phyloP scores from a whole-genome alignment of 2,888 invertebrate species.

The Oscheius sp. region DNA sequence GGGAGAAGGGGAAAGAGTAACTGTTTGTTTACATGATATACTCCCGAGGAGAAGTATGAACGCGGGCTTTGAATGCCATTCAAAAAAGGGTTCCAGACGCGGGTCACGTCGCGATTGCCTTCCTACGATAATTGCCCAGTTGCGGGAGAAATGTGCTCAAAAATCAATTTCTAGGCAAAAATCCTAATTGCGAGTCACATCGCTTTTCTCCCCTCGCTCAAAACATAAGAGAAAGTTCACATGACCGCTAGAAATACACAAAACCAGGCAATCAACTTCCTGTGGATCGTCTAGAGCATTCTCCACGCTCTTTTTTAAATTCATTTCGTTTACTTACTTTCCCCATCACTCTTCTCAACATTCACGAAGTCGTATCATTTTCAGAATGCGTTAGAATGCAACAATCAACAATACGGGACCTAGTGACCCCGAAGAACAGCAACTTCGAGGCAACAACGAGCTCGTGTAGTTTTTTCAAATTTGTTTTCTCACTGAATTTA shows the following conservation, averaged over 20 bases:
- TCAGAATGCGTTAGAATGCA: conserved; percentile 20
- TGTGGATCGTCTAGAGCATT: too few species aligned
- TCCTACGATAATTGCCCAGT: neutral
- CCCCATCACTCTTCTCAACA: neutral
- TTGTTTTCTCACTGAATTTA: neutral
- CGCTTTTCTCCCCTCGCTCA: neutral
- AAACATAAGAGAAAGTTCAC: too few species aligned
- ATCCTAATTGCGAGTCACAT: conserved; percentile 2
- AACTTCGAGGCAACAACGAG: conserved; percentile 42
- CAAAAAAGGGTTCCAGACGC: neutral
- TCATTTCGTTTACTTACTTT: neutral
- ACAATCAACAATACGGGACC: conserved; percentile 47
- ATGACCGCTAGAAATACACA: too few species aligned
- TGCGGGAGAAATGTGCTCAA: conserved; percentile 18
- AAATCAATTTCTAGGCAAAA: conserved; percentile 23
- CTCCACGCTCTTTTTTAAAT: neutral
- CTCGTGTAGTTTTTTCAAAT: conserved; percentile 22
- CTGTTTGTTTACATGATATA: too few species aligned
- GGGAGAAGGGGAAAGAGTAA: too few species aligned
- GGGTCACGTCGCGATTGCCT: conserved; percentile 18
- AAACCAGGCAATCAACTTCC: too few species aligned
- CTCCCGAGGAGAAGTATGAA: too few species aligned
- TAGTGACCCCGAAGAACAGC: conserved; percentile 53
- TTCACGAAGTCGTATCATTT: neutral
- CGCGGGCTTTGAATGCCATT: neutral